Conservation (phyloP, 2,797 vertebrate genomes). For the Thunnus albacares region DNA sequence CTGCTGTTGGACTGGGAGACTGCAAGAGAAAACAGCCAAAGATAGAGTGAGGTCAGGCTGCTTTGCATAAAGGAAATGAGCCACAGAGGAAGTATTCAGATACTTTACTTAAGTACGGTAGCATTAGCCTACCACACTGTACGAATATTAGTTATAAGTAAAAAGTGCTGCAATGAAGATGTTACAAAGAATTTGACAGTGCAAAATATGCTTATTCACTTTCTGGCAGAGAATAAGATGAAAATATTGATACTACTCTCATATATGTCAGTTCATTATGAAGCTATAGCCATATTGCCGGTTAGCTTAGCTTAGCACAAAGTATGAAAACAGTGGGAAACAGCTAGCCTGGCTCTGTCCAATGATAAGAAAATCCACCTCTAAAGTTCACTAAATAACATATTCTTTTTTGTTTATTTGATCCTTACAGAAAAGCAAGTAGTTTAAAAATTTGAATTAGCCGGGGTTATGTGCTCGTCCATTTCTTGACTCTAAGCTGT, state of each 20-base stretch:
- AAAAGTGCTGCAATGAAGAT: not conserved
- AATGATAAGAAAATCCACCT: too few relatives aligned
- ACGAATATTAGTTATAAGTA: not conserved
- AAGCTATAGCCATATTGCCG: too few relatives aligned
- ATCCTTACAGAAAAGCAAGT: too few relatives aligned
- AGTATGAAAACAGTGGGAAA: not conserved
- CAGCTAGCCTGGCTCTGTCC: too few relatives aligned
- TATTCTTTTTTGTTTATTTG: too few relatives aligned
- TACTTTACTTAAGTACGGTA: not conserved
- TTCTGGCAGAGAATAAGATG: not conserved
- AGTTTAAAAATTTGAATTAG: too few relatives aligned
- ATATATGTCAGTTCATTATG: too few relatives aligned
- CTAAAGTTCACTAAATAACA: too few relatives aligned
- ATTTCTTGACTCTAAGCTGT: too few relatives aligned
- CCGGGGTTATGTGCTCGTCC: too few relatives aligned
- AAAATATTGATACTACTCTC: not conserved
- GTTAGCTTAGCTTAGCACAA: too few relatives aligned
- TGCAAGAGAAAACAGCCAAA: constrained; percentile 70
- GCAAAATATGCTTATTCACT: not conserved
- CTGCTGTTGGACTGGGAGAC: constrained; percentile 96
- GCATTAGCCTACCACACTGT: not conserved
- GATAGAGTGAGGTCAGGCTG: constrained; percentile 6
- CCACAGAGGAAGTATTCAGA: not conserved
- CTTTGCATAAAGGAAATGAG: not conserved
- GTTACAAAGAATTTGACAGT: not conserved